Base-by-base conservation (phyloP, 1,140 invertebrate species). In the Drosophila virilis region DNA sequence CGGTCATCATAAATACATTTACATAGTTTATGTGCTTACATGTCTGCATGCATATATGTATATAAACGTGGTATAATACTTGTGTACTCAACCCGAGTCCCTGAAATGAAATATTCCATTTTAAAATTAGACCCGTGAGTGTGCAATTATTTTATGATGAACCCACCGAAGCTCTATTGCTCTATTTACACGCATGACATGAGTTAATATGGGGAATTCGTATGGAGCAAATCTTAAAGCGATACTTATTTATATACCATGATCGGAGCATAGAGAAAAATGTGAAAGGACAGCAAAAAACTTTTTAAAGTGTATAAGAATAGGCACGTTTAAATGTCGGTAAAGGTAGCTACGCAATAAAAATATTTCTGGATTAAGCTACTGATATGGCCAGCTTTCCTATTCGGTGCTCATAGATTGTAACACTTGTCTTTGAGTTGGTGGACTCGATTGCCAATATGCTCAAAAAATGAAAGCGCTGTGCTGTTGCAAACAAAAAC, bases 1-100 rank as follows among this genome's bases (percentile, higher is more conserved):
- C 9, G 37, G 59, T 64, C 51, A 64, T 52, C 52, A 66, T 42
- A 51, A 45, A 66, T 38, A 57, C 43, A 65, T 71, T 46, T 65
- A 35, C 28, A 65, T 35, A 57, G 12, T 51, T 8, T 22, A 22
- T 67, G 13, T 33, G 40, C 28, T 42, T 46, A 46, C 5, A 50
- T 35, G 35, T 37, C 32, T 38, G 17, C 33, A 54, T 42, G 17
- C 33, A 43, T 32, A 8, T 15, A 43, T 32, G 6, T 15, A 51
- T 42, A 22, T 22, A 58, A 52, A 52, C 42, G 13, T 33, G 33
- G 48, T 6, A 50, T 12, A 50, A 13, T 12, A n/a, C 12, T 32
- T 33, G 50, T 50, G 50, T 13, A 22, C 60, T 42, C 10, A 15
- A 13, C 12, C n/a, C 33, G 8, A 9, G 13, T 13, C 35, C n/a